These are phyloP conservation scores for Tenthredo scrophulariae DNA, from an alignment of 2,888 invertebrate genomes.

Conservation along the genomic window DNA sequence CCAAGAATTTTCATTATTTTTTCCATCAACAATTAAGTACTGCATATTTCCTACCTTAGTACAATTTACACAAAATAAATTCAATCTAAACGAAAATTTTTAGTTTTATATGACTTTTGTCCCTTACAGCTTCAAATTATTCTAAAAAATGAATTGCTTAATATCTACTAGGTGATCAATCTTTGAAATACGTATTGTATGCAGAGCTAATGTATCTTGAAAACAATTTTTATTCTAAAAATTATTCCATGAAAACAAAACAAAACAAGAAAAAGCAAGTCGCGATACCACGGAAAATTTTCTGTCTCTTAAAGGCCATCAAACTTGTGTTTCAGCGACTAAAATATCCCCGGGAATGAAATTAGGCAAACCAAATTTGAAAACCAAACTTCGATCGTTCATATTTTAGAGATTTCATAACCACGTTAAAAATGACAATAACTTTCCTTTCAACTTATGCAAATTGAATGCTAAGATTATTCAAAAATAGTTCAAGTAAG, in stretches of 20 bases:
- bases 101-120: background rate
- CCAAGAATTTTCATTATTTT: background rate
- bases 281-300: background rate
- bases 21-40: background rate
- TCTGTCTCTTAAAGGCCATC: background rate
- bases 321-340: background rate
- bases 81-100: background rate
- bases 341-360: background rate
- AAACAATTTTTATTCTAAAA: background rate
- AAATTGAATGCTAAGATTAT: background rate
- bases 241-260: background rate
- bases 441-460: constrained; percentile 10
- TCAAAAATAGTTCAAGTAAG: background rate
- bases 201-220: background rate
- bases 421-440: background rate
- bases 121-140: background rate
- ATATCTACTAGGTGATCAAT: background rate
- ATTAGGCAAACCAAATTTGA: background rate
- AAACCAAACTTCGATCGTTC: background rate
- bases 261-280: background rate
- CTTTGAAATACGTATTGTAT: background rate
- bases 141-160: background rate
- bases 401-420: background rate
- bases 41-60: background rate
- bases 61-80: background rate